These are phyloP conservation scores for Emydura subglobosa DNA, from an alignment of 2,113 vertebrate species.

Conservation along the genomic window DNA sequence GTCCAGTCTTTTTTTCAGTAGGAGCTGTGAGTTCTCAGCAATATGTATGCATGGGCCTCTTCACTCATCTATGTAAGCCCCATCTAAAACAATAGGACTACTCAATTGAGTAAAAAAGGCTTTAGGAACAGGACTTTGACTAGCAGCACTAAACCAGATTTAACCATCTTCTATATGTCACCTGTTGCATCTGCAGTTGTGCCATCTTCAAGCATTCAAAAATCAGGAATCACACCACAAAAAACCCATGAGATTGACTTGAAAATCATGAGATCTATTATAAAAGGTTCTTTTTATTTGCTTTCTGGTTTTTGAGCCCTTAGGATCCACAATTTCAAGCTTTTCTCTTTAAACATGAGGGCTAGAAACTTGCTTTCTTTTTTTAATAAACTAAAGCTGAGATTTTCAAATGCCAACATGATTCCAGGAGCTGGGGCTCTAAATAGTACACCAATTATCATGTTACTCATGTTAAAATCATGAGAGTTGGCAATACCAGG, in stretches of 20 bases:
- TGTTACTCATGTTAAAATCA: conserved; percentile 19
- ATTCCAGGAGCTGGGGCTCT: not conserved
- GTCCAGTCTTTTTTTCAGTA: conserved; percentile 74
- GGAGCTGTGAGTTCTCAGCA: conserved; percentile 71
- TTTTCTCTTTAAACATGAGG: conserved; percentile 1
- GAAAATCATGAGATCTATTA: not conserved
- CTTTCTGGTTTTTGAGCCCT: conserved; percentile 44
- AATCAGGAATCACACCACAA: conserved; percentile 3
- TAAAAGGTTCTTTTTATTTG: not conserved
- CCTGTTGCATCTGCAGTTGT: not conserved
- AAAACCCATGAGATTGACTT: not conserved
- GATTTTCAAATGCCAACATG: conserved; percentile 13
- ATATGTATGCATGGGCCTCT: conserved; percentile 65
- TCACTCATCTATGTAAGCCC: conserved; percentile 62
- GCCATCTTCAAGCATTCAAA: not conserved
- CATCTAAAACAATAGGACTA: conserved; percentile 58
- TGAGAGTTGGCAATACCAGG: conserved; percentile 5
- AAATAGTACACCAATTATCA: conserved; percentile 12
- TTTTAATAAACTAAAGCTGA: not conserved
- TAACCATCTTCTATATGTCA: conserved; percentile 59
- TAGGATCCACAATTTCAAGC: conserved; percentile 31
- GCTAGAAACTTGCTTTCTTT: conserved; percentile 33
- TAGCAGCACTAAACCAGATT: conserved; percentile 49
- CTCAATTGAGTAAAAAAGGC: conserved; percentile 69
- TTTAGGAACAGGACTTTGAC: conserved; percentile 56